phyloP scores from a whole-genome alignment of 2,888 invertebrate genomes.

The Drosophila tripunctata region DNA sequence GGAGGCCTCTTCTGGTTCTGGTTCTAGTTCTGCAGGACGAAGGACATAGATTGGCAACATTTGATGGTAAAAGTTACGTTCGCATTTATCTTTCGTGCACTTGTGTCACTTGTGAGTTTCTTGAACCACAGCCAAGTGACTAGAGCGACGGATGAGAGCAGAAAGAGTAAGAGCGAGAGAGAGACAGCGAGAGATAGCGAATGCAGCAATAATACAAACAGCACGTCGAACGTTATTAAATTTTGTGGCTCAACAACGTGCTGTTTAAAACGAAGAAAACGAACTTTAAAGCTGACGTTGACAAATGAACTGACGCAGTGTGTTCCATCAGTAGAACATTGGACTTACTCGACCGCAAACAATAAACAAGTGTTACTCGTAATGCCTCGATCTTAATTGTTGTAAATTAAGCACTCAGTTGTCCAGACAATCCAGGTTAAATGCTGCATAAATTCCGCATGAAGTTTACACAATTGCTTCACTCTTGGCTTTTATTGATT shows the following conservation, averaged over 20 bases:
- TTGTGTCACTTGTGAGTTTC: constrained; percentile 77
- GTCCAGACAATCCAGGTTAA: constrained; percentile 23
- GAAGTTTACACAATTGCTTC: constrained; percentile 12
- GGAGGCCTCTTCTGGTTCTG: constrained; percentile 8
- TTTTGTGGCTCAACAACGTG: constrained; percentile 21
- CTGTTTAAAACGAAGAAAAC: constrained; percentile 25
- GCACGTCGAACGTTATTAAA: constrained; percentile 48
- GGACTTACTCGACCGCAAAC: constrained; percentile 28
- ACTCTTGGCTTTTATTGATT: constrained; percentile 25
- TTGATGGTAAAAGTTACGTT: constrained; percentile 78
- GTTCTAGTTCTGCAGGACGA: constrained; percentile 11
- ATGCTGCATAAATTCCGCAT: constrained; percentile 24
- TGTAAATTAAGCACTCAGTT: constrained; percentile 30
- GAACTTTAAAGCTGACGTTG: constrained; percentile 41
- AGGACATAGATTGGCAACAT: constrained; percentile 75
- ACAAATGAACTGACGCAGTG: constrained; percentile 40
- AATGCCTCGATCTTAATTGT: constrained; percentile 32
- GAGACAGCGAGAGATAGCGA: neutral
- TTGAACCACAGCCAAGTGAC: constrained; percentile 76
- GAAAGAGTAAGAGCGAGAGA: neutral
- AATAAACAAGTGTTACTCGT: constrained; percentile 43
- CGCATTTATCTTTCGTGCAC: constrained; percentile 77
- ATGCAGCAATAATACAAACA: constrained; percentile 31
- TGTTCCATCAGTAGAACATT: neutral
- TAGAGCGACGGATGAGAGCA: constrained; percentile 27